Evolutionary conservation across 2,888 invertebrate species (phyloP).

Genomic region (Drosophila bunnanda): DNA sequence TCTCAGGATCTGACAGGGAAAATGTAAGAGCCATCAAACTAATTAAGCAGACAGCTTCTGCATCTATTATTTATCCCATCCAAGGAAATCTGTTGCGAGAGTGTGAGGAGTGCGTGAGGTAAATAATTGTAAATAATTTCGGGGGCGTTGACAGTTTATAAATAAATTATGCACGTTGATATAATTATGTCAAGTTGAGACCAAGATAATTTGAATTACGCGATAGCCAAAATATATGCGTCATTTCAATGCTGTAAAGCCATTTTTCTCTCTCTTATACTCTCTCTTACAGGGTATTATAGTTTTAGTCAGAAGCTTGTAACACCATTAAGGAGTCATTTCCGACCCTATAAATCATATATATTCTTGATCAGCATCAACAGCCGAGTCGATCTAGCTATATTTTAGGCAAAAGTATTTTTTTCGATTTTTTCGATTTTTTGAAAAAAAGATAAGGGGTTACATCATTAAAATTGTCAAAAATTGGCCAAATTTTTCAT

Average conservation of each 20-base stretch:
- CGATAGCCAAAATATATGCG: conserved; percentile 16
- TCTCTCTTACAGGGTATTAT: too few relatives aligned
- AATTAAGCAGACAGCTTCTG: conserved; percentile 23
- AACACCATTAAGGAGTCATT: too few relatives aligned
- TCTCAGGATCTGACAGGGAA: conserved; percentile 15
- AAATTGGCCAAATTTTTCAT: too few relatives aligned
- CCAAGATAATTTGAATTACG: conserved; percentile 1
- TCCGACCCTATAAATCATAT: too few relatives aligned
- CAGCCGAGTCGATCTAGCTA: too few relatives aligned
- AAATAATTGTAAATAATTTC: background rate
- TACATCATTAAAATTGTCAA: too few relatives aligned
- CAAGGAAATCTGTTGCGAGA: conserved; percentile 22
- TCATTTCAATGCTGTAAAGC: conserved; percentile 13
- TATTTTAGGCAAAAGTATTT: too few relatives aligned
- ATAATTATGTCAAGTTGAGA: conserved; percentile 43
- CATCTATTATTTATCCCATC: conserved; percentile 7
- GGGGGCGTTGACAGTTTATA: conserved; percentile 34
- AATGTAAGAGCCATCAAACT: conserved; percentile 37
- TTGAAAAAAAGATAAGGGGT: too few relatives aligned
- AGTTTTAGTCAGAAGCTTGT: too few relatives aligned
- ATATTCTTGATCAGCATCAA: too few relatives aligned
- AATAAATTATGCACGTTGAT: conserved; percentile 22
- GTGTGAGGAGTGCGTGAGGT: conserved; percentile 15
- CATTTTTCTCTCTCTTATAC: conserved; percentile 2
- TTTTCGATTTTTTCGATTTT: too few relatives aligned